Evolutionary conservation across 1,140 invertebrate genomes (phyloP).

Genomic region (Aporrectodea caliginosa): DNA sequence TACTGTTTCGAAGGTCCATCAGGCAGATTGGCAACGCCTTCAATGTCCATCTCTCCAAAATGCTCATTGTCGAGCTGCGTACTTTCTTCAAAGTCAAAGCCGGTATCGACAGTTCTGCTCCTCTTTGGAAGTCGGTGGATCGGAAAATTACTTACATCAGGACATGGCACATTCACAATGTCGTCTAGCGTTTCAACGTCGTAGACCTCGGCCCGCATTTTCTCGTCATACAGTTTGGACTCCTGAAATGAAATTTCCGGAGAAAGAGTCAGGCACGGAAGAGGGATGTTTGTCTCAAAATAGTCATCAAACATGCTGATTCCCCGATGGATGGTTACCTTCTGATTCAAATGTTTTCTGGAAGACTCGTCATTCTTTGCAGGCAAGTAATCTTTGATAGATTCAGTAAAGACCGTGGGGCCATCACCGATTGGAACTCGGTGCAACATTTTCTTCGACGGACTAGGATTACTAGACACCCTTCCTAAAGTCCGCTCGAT

Average conservation of each 20-base stretch:
- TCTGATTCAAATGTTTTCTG: neutral
- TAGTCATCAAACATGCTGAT: constrained; percentile 50
- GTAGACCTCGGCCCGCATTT: neutral
- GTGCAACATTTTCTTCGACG: neutral
- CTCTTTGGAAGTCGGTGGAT: neutral
- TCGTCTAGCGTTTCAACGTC: neutral
- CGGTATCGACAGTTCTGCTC: neutral
- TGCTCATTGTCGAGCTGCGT: neutral
- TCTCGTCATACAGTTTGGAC: neutral
- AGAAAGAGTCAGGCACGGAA: neutral
- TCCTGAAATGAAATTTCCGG: neutral
- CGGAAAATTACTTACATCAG: neutral
- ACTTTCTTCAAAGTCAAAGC: neutral
- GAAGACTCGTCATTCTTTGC: neutral
- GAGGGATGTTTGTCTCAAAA: constrained; percentile 39
- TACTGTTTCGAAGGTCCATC: neutral
- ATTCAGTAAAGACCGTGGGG: too few species aligned
- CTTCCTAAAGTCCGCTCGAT: neutral
- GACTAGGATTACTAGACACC: neutral
- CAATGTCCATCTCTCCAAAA: neutral
- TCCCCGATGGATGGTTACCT: constrained; percentile 36
- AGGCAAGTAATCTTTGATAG: neutral
- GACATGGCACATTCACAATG: neutral
- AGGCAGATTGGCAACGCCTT: neutral
- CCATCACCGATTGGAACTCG: neutral